A percentile compares a stretch with the other conserved stretches of the same genome.
Conservation (phyloP, 2,888 invertebrate genomes). For the Neoascia interrupta region DNA sequence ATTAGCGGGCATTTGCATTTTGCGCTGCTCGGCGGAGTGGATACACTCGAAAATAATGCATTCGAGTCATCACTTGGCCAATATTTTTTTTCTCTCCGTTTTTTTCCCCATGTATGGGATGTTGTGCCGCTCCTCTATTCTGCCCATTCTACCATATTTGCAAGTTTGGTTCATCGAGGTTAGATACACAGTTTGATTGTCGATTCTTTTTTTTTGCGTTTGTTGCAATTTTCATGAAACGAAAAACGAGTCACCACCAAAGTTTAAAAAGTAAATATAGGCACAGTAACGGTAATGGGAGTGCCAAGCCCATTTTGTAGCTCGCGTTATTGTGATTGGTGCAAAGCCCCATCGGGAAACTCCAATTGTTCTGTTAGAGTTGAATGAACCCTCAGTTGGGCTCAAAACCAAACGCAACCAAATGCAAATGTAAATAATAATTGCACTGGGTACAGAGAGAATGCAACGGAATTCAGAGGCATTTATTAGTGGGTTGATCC, state of each 20-base stretch:
- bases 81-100: not conserved
- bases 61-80: conserved; percentile 37
- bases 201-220: not conserved
- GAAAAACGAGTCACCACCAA: conserved; percentile 27
- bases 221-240: conserved; percentile 22
- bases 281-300: conserved; percentile 14
- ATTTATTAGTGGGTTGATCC: too few relatives aligned
- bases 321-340: conserved; percentile 29
- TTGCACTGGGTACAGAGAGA: not conserved
- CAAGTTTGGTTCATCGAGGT: conserved; percentile 26
- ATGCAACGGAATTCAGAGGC: too few relatives aligned
- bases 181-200: conserved; percentile 5
- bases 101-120: conserved; percentile 11
- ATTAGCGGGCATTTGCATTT: conserved; percentile 29
- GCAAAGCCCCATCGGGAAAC: conserved; percentile 34
- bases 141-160: conserved; percentile 18
- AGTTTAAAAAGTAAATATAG: too few relatives aligned
- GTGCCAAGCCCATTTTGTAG: conserved; percentile 57
- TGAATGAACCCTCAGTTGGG: conserved; percentile 31
- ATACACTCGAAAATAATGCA: conserved; percentile 37
- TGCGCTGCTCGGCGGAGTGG: not conserved
- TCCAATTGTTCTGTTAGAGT: conserved; percentile 36
- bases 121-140: conserved; percentile 36
- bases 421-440: too few relatives aligned
- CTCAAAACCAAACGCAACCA: too few relatives aligned